phyloP scores from a whole-genome alignment of 2,797 vertebrate genomes.

The Micropoecilia bifurca region DNA sequence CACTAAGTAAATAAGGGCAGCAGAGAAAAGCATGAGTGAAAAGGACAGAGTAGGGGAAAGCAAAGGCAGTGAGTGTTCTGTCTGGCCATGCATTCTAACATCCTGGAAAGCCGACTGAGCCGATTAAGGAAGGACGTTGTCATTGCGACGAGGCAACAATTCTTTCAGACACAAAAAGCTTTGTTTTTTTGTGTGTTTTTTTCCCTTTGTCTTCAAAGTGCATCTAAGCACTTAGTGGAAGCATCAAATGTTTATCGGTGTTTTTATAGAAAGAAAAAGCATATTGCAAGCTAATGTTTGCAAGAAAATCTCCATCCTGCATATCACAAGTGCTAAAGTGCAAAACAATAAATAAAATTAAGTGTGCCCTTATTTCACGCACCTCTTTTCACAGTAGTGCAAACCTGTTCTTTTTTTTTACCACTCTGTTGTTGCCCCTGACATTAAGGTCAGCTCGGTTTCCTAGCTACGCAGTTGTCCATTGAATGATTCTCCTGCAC shows the following conservation, averaged over 20 bases:
- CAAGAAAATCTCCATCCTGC: conserved; percentile 7
- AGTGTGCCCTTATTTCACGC: background rate
- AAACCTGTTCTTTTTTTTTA: conserved; percentile 11
- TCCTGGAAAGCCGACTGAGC: conserved; percentile 33
- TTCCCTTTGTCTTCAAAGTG: background rate
- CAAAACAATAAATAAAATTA: background rate
- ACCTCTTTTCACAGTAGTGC: conserved; percentile 24
- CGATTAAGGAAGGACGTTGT: conserved; percentile 53
- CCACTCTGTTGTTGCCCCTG: conserved; percentile 44
- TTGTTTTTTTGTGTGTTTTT: background rate
- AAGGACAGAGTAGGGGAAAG: conserved; percentile 29
- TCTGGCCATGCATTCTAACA: conserved; percentile 64
- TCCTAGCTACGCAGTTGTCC: conserved; percentile 64
- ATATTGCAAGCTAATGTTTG: conserved; percentile 8
- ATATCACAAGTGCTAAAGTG: conserved; percentile 6
- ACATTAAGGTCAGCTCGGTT: conserved; percentile 62
- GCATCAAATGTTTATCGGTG: conserved; percentile 27
- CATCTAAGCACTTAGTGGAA: conserved; percentile 24
- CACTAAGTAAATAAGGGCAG: conserved; percentile 33
- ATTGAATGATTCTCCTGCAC: conserved; percentile 57
- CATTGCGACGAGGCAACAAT: conserved; percentile 40
- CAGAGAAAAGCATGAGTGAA: conserved; percentile 23
- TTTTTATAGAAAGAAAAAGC: conserved; percentile 9
- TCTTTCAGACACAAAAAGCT: conserved; percentile 32
- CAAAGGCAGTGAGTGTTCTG: conserved; percentile 44